Evolutionary conservation across 2,113 vertebrate genomes (phyloP), one percentile per base, ranked within the genome.

Genomic region (Epinephelus moara): DNA sequence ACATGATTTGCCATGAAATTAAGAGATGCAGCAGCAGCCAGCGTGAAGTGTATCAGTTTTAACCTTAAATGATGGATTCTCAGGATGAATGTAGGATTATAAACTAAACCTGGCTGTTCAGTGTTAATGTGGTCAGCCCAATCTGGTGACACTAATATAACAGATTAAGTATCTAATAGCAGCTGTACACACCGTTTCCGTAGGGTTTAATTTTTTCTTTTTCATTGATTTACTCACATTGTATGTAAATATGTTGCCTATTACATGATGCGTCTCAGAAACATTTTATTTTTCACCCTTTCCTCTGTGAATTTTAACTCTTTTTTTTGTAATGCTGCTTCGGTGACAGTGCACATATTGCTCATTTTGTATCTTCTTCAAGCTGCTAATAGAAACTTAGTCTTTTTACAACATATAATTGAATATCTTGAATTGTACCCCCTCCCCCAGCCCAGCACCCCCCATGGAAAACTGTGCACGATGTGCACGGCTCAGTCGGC

Each of bases 311-410:
- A 21, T 83, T 85, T 82, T 75, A 53, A 80, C 33, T 87, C 47
- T n/a, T 80, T 77, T 80, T 77, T 85, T 88, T 81, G 88, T 89
- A 80, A 80, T 50, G 73, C 88, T 86, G 82, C 82, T 92, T 80
- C 68, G 82, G 88, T 87, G 76, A 84, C 49, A 27, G 78, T 85
- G 76, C 66, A 81, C 89, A 62, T 86, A 45, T 75, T 77, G 70
- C 66, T 76, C 63, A 84, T 81, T 90, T 71, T 86, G 78, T 89
- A 69, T 87, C 70, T 85, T 75, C 75, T 89, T 80, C 88, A 86
- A 94, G 95, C 95, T 95, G 95, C 95, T 94, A 94, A 90, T 94
- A 93, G 94, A 93, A 89, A 92, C 93, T 94, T 92, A 78, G 83
- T 88, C 76, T 62, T 87, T 84, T 88, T 91, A 85, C 83, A 71